A percentile compares a stretch with the other conserved stretches of the same genome.
Conservation (phyloP, 2,888 invertebrate species). For the Holacanthella duospinosa region DNA sequence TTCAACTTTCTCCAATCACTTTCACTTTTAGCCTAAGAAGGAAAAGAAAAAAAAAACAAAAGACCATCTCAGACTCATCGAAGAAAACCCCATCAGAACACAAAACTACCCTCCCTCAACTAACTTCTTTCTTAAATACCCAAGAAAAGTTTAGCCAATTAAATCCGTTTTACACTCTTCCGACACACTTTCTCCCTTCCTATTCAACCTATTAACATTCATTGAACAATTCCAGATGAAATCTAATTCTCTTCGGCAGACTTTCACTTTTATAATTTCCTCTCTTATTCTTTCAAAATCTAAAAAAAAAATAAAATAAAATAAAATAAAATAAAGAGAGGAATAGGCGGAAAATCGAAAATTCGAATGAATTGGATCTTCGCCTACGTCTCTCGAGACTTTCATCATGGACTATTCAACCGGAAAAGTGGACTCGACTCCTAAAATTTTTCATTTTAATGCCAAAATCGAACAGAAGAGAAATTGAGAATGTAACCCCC, state of each 20-base stretch:
- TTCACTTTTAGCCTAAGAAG: constrained; percentile 4
- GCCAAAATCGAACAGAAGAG: background rate
- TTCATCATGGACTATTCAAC: constrained; percentile 17
- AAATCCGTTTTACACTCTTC: background rate
- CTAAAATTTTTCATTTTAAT: constrained; percentile 6
- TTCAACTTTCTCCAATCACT: background rate
- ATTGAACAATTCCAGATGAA: background rate
- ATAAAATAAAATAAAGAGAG: background rate
- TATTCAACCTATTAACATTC: background rate
- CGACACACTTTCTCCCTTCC: background rate
- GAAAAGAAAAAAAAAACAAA: too few species aligned
- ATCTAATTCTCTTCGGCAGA: background rate
- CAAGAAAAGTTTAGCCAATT: background rate
- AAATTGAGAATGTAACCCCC: background rate
- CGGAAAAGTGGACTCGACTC: constrained; percentile 21
- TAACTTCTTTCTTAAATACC: background rate
- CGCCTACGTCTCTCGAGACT: background rate
- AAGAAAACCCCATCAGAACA: too few species aligned
- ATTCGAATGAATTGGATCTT: background rate
- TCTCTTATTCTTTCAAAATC: background rate
- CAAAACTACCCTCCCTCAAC: too few species aligned
- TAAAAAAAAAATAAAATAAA: background rate
- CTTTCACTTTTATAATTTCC: too few species aligned
- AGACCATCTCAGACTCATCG: too few species aligned
- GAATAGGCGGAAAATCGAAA: background rate